These are phyloP conservation scores for Astyanax mexicanus DNA, from an alignment of 2,797 vertebrate species.

Conservation along the genomic window DNA sequence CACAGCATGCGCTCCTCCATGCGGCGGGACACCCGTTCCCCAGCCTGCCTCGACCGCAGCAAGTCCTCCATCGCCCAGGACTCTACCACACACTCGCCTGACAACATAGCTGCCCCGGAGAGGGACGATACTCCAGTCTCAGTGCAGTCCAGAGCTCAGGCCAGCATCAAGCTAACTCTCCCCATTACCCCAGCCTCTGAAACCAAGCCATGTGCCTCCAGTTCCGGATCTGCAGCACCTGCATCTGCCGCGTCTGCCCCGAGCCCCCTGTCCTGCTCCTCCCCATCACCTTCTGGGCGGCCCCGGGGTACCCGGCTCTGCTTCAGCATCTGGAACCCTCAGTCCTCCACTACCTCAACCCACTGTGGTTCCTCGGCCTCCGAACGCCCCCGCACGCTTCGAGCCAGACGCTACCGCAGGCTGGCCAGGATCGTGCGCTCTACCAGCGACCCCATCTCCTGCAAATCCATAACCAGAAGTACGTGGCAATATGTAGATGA, in stretches of 20 bases:
- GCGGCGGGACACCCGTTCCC: conserved; percentile 59
- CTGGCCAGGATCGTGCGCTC: conserved; percentile 88
- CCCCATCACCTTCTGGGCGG: conserved; percentile 71
- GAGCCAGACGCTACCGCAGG: conserved; percentile 73
- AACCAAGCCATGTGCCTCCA: conserved; percentile 64
- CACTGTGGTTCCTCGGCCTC: conserved; percentile 63
- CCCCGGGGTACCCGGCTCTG: conserved; percentile 81
- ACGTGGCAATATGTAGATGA: no score
- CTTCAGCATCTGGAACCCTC: conserved; percentile 83
- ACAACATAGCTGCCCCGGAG: conserved; percentile 73
- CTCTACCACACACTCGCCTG: conserved; percentile 75
- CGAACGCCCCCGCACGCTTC: conserved; percentile 67
- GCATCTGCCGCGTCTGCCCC: conserved; percentile 63
- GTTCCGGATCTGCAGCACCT: conserved; percentile 74
- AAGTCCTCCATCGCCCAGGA: conserved; percentile 78
- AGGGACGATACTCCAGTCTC: conserved; percentile 58
- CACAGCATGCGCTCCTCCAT: conserved; percentile 67
- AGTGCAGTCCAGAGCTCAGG: conserved; percentile 69
- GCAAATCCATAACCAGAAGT: conserved; percentile 83
- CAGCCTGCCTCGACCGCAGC: conserved; percentile 67
- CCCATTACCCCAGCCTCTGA: conserved; percentile 72
- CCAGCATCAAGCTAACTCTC: conserved; percentile 75
- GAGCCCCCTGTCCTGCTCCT: conserved; percentile 65
- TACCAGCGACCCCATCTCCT: conserved; percentile 91
- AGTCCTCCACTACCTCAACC: conserved; percentile 76